These are phyloP conservation scores for Sesia bembeciformis DNA, from an alignment of 2,888 invertebrate genomes.

Conservation along the genomic window DNA sequence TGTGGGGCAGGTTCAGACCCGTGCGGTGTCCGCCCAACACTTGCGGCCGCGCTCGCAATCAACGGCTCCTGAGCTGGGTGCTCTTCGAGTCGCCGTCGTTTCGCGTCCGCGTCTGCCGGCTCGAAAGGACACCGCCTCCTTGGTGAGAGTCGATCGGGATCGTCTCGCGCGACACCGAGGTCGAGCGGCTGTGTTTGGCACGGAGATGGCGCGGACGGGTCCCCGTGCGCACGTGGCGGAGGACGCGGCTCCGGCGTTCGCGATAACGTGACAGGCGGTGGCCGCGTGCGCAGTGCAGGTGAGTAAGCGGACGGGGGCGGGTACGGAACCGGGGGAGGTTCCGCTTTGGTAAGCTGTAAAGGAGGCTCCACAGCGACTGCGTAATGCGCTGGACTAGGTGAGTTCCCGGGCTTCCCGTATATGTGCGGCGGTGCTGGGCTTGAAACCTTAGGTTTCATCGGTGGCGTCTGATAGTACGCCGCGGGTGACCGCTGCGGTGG, in stretches of 20 bases:
- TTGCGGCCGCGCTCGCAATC: constrained; percentile 81
- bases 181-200: constrained; percentile 87
- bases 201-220: constrained; percentile 45
- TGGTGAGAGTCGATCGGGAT: constrained; percentile 74
- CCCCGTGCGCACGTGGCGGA: constrained; percentile 40
- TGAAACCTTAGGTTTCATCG: constrained; percentile 80
- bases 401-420: constrained; percentile 77
- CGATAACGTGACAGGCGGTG: constrained; percentile 75
- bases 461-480: constrained; percentile 66
- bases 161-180: constrained; percentile 80
- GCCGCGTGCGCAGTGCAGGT: constrained; percentile 44
- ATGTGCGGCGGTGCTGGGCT: constrained; percentile 86
- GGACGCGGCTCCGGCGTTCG: constrained; percentile 70
- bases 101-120: constrained; percentile 72
- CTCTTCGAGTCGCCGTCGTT: constrained; percentile 78
- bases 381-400: constrained; percentile 65
- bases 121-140: constrained; percentile 77
- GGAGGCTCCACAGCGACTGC: constrained; percentile 48
- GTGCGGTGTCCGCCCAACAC: constrained; percentile 79
- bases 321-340: constrained; percentile 57
- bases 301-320: constrained; percentile 57
- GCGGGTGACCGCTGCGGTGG: constrained; percentile 55
- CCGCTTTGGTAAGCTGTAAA: constrained; percentile 76
- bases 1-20: constrained; percentile 66
- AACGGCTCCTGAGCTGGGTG: constrained; percentile 74